Conservation (phyloP, 2,113 vertebrate genomes). For the Triplophysa tibetana region DNA sequence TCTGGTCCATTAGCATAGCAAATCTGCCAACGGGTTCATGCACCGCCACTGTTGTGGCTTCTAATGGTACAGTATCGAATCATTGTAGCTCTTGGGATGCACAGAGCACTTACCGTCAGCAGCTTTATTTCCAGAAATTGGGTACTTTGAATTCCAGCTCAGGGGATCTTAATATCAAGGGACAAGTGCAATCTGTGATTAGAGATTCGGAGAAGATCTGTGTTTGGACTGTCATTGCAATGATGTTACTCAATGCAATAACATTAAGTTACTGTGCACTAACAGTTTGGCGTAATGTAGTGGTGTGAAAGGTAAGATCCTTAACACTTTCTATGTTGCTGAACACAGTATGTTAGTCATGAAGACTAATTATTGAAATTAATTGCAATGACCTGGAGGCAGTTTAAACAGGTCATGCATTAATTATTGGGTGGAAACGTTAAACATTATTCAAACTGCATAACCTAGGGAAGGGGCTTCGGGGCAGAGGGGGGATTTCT, state of each 20-base stretch:
- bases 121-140: conserved; percentile 44
- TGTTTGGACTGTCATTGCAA: conserved; percentile 16
- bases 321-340: no score
- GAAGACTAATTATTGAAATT: no score
- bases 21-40: conserved; percentile 14
- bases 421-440: no score
- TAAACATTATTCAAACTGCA: no score
- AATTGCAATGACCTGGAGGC: no score
- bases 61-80: conserved; percentile 37
- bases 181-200: neutral
- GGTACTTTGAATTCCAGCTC: conserved; percentile 35
- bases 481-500: no score
- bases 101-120: conserved; percentile 39
- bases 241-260: neutral
- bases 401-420: no score
- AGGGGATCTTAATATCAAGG: conserved; percentile 18
- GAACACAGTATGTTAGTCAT: no score
- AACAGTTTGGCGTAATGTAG: neutral
- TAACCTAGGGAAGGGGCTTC: no score
- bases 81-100: conserved; percentile 30
- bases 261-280: neutral
- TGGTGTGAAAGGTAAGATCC: no score
- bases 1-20: conserved; percentile 24
- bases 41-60: conserved; percentile 7
- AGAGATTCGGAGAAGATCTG: conserved; percentile 7